Evolutionary conservation across 2,113 vertebrate species (phyloP).

Genomic region (Rissa tridactyla): DNA sequence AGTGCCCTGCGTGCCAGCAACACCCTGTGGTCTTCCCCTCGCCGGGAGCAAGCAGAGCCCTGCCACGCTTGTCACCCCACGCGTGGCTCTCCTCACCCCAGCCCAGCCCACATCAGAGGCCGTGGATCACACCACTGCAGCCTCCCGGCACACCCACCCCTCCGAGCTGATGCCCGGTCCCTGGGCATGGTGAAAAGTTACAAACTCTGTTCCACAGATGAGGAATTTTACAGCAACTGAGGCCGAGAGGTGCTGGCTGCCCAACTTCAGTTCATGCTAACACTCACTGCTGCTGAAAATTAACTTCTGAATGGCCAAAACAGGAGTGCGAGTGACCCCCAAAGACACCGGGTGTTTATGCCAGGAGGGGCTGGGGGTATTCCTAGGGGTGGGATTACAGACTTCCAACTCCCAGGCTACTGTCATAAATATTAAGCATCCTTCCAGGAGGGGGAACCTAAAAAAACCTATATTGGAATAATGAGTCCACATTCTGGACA

Average conservation of each 20-base stretch:
- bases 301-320: neutral
- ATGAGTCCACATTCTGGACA: neutral
- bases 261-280: accelerated
- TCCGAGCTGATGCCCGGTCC: accelerated
- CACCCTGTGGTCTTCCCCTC: neutral
- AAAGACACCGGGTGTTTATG: neutral
- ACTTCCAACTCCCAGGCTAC: neutral
- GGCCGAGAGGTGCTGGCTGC: neutral
- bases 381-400: neutral
- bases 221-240: neutral
- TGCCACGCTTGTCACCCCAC: neutral
- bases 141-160: too few relatives aligned
- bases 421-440: neutral
- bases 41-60: accelerated
- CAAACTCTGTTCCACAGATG: neutral
- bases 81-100: neutral
- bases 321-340: neutral
- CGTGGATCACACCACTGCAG: neutral
- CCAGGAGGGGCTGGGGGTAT: neutral
- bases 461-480: neutral
- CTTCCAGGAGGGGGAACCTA: neutral
- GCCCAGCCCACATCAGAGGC: neutral
- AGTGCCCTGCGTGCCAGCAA: neutral
- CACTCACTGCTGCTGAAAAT: neutral
- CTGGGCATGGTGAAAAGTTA: accelerated